phyloP scores from a whole-genome alignment of 1,140 invertebrate genomes.

The Papilio machaon region DNA sequence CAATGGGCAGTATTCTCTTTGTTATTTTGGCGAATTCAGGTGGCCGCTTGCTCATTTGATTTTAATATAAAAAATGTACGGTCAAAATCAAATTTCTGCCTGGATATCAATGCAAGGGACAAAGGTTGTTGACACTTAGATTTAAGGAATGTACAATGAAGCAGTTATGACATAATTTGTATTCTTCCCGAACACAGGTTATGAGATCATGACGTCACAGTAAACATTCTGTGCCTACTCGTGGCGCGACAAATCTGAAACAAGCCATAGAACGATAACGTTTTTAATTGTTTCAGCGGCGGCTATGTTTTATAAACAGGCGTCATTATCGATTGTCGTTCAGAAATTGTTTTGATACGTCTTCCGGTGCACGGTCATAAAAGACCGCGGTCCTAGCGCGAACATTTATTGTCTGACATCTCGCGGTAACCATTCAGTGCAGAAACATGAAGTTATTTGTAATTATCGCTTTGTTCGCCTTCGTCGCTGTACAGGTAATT shows the following conservation, averaged over 20 bases:
- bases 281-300: slow-evolving; percentile 58
- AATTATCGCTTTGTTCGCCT: slow-evolving; percentile 56
- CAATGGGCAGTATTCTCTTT: too few species aligned
- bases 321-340: slow-evolving; percentile 44
- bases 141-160: neutral
- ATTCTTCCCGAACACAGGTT: neutral
- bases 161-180: neutral
- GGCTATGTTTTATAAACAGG: slow-evolving; percentile 62
- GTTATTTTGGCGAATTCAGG: too few species aligned
- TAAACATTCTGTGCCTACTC: slow-evolving; percentile 1
- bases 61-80: neutral
- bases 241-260: slow-evolving; percentile 50
- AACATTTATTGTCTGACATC: slow-evolving; percentile 45
- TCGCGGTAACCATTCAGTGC: slow-evolving; percentile 25
- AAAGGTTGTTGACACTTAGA: neutral
- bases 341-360: slow-evolving; percentile 52
- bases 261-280: slow-evolving; percentile 55
- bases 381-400: slow-evolving; percentile 40
- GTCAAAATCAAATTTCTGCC: neutral
- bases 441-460: slow-evolving; percentile 57
- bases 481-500: slow-evolving; percentile 65
- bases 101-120: neutral
- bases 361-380: slow-evolving; percentile 53
- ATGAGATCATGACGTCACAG: slow-evolving; percentile 32
- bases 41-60: too few species aligned